Base-by-base conservation (phyloP, 2,888 invertebrate species). In the Stenchaetothrips biformis region DNA sequence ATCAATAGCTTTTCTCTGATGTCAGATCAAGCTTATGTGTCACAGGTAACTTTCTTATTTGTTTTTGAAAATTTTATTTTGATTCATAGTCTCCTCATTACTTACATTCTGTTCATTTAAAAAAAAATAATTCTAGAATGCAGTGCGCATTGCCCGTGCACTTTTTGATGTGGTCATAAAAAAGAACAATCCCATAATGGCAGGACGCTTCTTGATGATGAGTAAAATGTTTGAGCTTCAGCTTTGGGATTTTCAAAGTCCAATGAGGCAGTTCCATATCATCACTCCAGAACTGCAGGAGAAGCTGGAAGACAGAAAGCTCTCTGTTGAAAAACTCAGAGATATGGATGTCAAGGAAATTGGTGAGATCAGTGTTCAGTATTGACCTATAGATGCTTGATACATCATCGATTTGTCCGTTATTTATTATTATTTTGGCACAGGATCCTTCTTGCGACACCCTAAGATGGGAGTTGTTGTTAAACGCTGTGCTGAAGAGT, bases 141-240 rank as follows among this genome's bases (percentile, higher is more conserved):
- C 96, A 11, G 92, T 94, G 0, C 91, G 99, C 80, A 96, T 99
- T 83, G 91, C 94, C 9, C 90, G 99, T 74, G 97, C 98, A 0
- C 88, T 99, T 59, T 99, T 99, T 87, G 98, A 99, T 85, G 95
- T 99, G 82, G 95, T 95, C 0, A 88, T 98, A 7, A 91, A 95
- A 48, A 94, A 94, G 84, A 96, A 96, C 85, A 97, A 96, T 89
- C 94, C 99, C 0, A 90, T 95, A 83, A 91, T 98, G 89, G 93
- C 99, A 0, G 93, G 92, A 0, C 89, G 96, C 8, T 92, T 98
- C 83, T 89, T 99, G 0, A 91, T 90, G 83, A 90, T 99, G 85
- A 93, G 97, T 53, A 97, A 98, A 88, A 96, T 96, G 93, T 89
- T 99, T 82, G 98, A 99, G 86, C 91, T 93, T 6, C 94, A 95